Base-by-base conservation (phyloP, 2,888 invertebrate species). In the Cryptosula pallasiana region DNA sequence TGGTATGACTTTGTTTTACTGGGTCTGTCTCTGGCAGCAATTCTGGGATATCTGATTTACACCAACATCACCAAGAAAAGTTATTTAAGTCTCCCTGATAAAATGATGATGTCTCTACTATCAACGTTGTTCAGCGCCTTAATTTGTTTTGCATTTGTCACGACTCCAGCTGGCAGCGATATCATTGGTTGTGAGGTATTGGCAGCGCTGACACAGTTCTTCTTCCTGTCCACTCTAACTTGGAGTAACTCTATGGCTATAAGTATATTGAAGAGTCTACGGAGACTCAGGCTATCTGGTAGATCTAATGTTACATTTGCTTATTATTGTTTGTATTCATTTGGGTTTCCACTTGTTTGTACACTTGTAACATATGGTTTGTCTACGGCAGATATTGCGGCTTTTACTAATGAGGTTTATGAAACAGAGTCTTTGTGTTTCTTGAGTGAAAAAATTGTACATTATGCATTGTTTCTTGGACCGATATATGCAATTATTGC, bases 161-260 rank as follows among this genome's bases (percentile, higher is more conserved):
- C 5, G 9, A 13, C 27, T 3, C 63, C 63, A 9, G 27, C 32
- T 13, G 63, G 63, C 16, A 27, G n/a, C 25, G 32, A 63, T 32
- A 13, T 13, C 5, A 13, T 13, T 32, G 63, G 32, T 13, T 63
- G 63, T 34, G 3, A 27, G 32, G 29, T 27, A 29, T 5, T 63
- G 32, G 63, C 63, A 63, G 63, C 32, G 3, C 20, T 63, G 5
- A 63, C 32, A 5, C 63, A 63, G 63, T 63, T 63, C 63, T 63
- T 25, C 34, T 63, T 63, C 32, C 63, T 63, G 3, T 27, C 63
- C 13, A 25, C 63, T 29, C n/a, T 63, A 27, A 63, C 32, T 20
- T 63, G 63, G 63, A 63, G 63, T n/a, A 63, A 34, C 63, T 63
- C 63, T 16, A 63, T 63, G 27, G 63, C 63, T 9, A 63, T 63